Base-by-base conservation (phyloP, 2,113 vertebrate genomes). In the Onychostruthus taczanowskii region DNA sequence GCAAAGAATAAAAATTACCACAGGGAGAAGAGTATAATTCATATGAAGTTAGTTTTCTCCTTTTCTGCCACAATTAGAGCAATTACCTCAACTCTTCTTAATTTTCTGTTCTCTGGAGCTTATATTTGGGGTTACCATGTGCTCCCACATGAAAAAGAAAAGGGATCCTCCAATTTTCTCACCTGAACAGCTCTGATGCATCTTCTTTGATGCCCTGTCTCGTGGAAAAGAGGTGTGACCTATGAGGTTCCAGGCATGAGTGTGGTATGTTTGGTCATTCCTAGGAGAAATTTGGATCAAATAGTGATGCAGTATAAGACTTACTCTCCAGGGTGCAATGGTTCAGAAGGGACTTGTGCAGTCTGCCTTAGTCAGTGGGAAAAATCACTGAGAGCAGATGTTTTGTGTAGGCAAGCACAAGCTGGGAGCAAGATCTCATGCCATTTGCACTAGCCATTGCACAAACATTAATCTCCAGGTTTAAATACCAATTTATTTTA, bases 401-500 rank as follows among this genome's bases (percentile, higher is more conserved):
- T 63, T 80, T 67, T 43, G 27, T 21, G 43, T 5, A 66, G 50
- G 41, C 37, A 67, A 62, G n/a, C 17, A 82, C 52, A 67, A 85
- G 27, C 62, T 62, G 50, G 12, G 16, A 70, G 55, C 31, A 74
- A 55, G 15, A 59, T 63, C 30, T 55, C 22, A 55, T 92, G 27
- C 35, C 27, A 37, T 84, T 84, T 73, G 49, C 46, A 47, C 43
- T 73, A 76, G n/a, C 23, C 1, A 2, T 46, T 81, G 49, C 46
- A 59, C 37, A 62, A 68, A 70, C 23, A 44, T 72, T 84, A 93
- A 94, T 49, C 67, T 86, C 12, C 35, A 52, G 49, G 19, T 82
- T 95, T 91, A 84, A 87, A 49, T 73, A 84, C 18, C 43, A 68
- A 72, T 84, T 89, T 81, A 15, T 74, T 88, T 75, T 33, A 35